Percentiles rank a stretch among this genome's conserved stretches.
phyloP scores from a whole-genome alignment of 2,113 vertebrate species.

The Ciconia boyciana region DNA sequence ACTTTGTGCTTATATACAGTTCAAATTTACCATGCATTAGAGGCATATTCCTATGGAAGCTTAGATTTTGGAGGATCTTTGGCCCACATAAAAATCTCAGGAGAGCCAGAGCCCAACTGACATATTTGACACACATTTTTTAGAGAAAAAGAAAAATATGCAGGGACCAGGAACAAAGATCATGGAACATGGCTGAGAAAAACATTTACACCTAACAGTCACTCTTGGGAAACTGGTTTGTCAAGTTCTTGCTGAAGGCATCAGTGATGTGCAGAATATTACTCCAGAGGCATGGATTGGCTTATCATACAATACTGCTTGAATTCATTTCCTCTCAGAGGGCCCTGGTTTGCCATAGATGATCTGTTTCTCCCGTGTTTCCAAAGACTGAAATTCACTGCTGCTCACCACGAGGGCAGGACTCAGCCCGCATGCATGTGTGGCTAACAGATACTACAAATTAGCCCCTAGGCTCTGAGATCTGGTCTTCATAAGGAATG shows the following conservation, averaged over 20 bases:
- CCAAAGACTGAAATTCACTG: background rate
- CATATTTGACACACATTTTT: accelerated
- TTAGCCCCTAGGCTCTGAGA: background rate
- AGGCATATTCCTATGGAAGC: background rate
- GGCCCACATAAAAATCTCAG: background rate
- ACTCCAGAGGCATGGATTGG: background rate
- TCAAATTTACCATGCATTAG: background rate
- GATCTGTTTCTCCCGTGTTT: background rate
- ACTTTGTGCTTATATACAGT: background rate
- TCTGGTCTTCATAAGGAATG: background rate
- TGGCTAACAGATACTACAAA: background rate
- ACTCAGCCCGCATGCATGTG: background rate
- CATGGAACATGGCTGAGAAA: background rate
- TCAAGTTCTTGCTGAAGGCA: background rate
- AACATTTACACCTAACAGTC: background rate
- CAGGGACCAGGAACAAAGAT: background rate
- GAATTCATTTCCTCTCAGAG: background rate
- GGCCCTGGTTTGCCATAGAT: background rate
- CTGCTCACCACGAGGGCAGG: background rate
- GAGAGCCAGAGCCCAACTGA: background rate
- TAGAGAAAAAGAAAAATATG: background rate
- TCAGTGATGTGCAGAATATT: background rate
- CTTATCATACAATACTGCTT: background rate
- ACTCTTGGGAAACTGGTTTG: background rate
- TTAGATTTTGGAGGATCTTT: background rate